Evolutionary conservation across 2,888 invertebrate species (phyloP), one percentile per base, ranked within the genome.

Genomic region (Prenolepis imparis): DNA sequence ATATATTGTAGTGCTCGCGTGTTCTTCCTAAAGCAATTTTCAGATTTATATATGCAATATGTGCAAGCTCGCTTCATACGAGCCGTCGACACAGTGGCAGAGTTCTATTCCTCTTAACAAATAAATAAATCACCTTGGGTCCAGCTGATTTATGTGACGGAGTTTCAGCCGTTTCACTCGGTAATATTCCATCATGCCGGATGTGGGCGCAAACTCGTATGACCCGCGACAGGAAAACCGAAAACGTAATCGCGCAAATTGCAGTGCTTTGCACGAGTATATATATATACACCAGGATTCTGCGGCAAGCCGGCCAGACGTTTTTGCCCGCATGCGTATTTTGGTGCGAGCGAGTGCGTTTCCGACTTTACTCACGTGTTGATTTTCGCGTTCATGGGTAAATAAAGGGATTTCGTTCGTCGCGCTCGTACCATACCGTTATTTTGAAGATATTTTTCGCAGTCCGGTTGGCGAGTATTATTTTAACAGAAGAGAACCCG

Each of bases 51-150:
- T 70, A 70, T 59, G 57, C 63, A 63, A 63, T 72, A 55, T 72
- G 59, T 44, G 64, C 78, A n/a, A 39, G 80, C 70, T 39, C 44
- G 67, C 64, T 61, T 68, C 57, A 21, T 63, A 82, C 57, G 66
- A 68, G 32, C 39, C 63, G 74, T 55, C 77, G 81, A 82, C 66
- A 66, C 66, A 66, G 44, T 75, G 70, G 66, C 81, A 77, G 84
- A 77, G 84, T 83, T 83, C 81, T 78, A 57, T 84, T 74, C 78
- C 84, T 89, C 88, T 90, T 89, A 90, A 87, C 86, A 87, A 91
- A 90, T 90, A 89, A 90, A 91, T 90, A 90, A 89, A 90, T 90
- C 90, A 89, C 84, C 83, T 36, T 41, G 81, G 59, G 81, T 73
- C 70, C 77, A 11, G 66, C 72, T 89, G 90, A 89, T 88, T 87